A percentile compares a stretch with the other conserved stretches of the same genome.
These are phyloP conservation scores for Podabrus alpinus DNA, from an alignment of 2,888 invertebrate species.

Conservation along the genomic window DNA sequence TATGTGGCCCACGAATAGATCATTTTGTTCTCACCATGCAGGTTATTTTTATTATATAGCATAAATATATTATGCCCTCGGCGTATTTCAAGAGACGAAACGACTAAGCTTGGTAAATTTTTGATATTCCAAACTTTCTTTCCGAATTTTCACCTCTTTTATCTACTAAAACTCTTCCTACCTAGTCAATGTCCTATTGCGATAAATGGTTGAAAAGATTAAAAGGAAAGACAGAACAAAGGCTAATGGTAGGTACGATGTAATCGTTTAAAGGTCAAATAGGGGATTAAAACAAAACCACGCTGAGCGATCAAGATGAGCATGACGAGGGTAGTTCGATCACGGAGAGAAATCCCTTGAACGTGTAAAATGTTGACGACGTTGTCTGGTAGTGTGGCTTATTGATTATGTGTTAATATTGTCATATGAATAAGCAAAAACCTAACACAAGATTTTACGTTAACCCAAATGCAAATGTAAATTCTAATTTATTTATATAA, in stretches of 20 bases:
- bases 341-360: neutral
- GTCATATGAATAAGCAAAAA: neutral
- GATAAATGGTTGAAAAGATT: neutral
- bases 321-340: neutral
- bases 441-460: neutral
- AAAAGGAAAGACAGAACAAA: neutral
- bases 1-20: neutral
- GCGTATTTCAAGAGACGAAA: too few relatives aligned
- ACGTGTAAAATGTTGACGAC: neutral
- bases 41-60: neutral
- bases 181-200: neutral
- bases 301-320: neutral
- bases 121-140: too few relatives aligned
- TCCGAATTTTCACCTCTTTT: too few relatives aligned
- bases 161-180: too few relatives aligned
- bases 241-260: neutral
- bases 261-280: neutral
- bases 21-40: neutral
- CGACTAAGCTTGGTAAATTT: too few relatives aligned
- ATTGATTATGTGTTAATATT: neutral
- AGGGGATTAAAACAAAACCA: neutral
- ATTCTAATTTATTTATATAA: too few relatives aligned
- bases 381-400: neutral
- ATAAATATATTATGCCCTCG: too few relatives aligned
- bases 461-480: too few relatives aligned